These are phyloP conservation scores for Stegostoma tigrinum DNA, from an alignment of 2,113 vertebrate species.

Conservation along the genomic window DNA sequence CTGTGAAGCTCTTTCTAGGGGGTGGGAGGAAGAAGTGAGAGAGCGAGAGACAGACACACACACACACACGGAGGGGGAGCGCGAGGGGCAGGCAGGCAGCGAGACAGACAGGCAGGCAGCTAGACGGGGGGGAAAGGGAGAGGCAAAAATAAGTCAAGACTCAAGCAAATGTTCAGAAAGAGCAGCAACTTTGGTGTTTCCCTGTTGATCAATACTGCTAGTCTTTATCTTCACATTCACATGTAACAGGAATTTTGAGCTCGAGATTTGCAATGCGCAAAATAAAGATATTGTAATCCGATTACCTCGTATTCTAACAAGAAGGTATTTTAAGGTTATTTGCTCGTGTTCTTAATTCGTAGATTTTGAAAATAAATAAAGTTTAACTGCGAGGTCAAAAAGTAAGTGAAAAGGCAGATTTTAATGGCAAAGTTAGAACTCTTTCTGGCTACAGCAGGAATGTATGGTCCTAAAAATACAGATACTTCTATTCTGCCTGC, in stretches of 20 bases:
- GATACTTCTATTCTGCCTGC: not conserved
- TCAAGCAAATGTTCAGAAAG: not conserved
- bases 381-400: not conserved
- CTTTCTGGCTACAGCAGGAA: not conserved
- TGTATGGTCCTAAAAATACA: not conserved
- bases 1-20: too few relatives aligned
- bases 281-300: not conserved
- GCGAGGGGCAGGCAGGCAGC: too few relatives aligned
- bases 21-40: too few relatives aligned
- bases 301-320: not conserved
- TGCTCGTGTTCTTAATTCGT: not conserved
- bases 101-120: too few relatives aligned
- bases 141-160: too few relatives aligned
- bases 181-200: not conserved
- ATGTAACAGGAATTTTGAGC: not conserved
- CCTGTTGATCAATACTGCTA: not conserved
- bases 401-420: not conserved
- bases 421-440: not conserved
- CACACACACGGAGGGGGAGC: too few relatives aligned
- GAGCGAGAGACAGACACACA: too few relatives aligned
- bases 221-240: not conserved
- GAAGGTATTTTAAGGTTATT: not conserved
- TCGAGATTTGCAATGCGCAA: not conserved
- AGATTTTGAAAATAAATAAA: not conserved
- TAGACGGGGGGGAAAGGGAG: too few relatives aligned